These are phyloP conservation scores for Apamea anceps DNA, from an alignment of 2,888 invertebrate species.

Conservation along the genomic window DNA sequence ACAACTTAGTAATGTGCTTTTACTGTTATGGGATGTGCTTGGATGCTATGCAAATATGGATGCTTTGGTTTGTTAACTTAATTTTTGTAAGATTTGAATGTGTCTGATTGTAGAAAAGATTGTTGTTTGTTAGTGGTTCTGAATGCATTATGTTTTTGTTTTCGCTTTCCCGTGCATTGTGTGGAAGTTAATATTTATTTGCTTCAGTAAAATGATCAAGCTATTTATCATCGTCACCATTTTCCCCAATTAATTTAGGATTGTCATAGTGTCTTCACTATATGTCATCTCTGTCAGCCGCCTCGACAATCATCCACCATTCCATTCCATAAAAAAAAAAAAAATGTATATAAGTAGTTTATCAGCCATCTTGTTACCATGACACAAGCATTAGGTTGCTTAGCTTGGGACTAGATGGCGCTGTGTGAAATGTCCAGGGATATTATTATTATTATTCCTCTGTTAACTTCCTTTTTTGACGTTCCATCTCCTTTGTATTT, in stretches of 20 bases:
- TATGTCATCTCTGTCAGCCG: neutral
- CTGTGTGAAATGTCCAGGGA: no score
- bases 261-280: neutral
- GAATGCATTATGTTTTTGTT: neutral
- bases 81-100: neutral
- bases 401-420: no score
- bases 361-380: no score
- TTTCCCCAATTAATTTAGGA: neutral
- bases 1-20: conserved; percentile 27
- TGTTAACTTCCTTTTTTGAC: neutral
- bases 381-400: no score
- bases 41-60: conserved; percentile 25
- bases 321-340: no score
- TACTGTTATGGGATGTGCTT: conserved; percentile 35
- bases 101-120: neutral
- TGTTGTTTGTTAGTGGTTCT: neutral
- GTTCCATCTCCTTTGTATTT: neutral
- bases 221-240: neutral
- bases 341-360: no score
- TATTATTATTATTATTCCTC: no score
- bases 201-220: neutral
- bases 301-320: neutral
- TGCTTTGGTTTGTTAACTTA: neutral
- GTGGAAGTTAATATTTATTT: neutral
- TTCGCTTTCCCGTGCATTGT: neutral